Evolutionary conservation across 2,888 invertebrate genomes (phyloP), one percentile per base, ranked within the genome.

Genomic region (Parnassius mnemosyne): DNA sequence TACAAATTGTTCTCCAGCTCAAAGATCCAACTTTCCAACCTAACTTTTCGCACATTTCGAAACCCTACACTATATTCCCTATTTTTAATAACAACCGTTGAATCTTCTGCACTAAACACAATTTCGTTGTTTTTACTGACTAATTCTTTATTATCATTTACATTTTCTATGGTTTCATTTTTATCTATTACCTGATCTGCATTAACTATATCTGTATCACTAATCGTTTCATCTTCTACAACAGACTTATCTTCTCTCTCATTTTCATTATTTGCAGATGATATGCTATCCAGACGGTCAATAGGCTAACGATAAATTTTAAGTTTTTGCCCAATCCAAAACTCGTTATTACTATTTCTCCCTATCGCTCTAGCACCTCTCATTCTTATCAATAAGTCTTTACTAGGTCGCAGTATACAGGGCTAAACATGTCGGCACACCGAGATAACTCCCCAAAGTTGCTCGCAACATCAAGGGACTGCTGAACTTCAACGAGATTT

Each of bases 1-100:
- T 93, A 87, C 75, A 97, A 87, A 55, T 94, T 92, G 44, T 89
- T 83, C 81, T 99, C 98, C 74, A 99, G 89, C 68, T 94, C 93
- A 2, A 2, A 2, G 20, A 20, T 62, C 94, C 93, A 61, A 99
- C 94, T 78, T 96, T 96, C 73, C 94, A 94, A 76, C 96, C 95
- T 59, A 99, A 85, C 69, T 95, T 93, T 65, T 86, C 79, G 70
- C 88, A 89, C 82, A 89, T 83, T 65, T 76, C 73, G 13, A 87
- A 87, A 60, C 88, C 83, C 82, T 12, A 63, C 41, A n/a, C 34
- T 25, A n/a, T 16, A 53, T 54, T 54, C 41, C 12, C 11, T 49
- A 41, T 25, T 44, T 9, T 49, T 13, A n/a, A 12, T n/a, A 13
- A 3, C 47, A 46, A 16, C 41, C 11, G 12, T 16, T 13, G 59